Conservation (phyloP, 2,888 invertebrate genomes). For the Ormyrus labotus region DNA sequence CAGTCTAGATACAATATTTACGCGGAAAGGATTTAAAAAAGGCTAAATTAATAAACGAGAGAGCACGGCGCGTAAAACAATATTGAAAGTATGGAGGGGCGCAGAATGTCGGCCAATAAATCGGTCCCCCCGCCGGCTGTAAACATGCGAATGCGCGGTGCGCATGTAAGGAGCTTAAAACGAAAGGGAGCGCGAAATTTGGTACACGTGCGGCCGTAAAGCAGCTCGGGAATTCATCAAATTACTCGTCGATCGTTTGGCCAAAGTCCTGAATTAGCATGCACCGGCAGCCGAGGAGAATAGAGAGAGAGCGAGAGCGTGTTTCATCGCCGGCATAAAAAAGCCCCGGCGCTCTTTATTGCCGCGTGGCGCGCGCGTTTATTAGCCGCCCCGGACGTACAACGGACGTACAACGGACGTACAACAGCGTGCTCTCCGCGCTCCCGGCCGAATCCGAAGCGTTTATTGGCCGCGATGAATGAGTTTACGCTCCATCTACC, state of each 20-base stretch:
- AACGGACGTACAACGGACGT: too few relatives aligned
- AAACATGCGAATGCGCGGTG: too few relatives aligned
- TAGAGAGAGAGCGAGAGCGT: not conserved
- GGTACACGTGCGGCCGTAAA: constrained; percentile 16
- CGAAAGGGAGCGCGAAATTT: constrained; percentile 34
- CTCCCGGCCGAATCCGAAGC: too few relatives aligned
- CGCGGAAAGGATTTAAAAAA: too few relatives aligned
- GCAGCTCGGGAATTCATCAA: constrained; percentile 38
- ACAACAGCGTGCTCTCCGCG: too few relatives aligned
- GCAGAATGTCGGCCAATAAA: not conserved
- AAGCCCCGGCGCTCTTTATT: constrained; percentile 18
- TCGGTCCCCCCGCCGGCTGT: too few relatives aligned
- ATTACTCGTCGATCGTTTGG: constrained; percentile 24
- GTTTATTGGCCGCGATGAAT: too few relatives aligned
- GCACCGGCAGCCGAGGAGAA: constrained; percentile 1
- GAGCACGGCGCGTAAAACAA: too few relatives aligned
- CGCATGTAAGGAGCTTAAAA: not conserved
- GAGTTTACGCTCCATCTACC: too few relatives aligned
- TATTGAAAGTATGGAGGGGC: not conserved
- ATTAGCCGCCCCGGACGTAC: constrained; percentile 1
- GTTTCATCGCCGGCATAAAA: constrained; percentile 31
- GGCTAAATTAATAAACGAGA: too few relatives aligned
- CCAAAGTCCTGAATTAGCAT: constrained; percentile 31
- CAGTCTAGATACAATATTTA: too few relatives aligned
- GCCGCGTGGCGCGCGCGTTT: constrained; percentile 31